Conservation (phyloP, 92 coral and sea anemone genomes). For the Ricordea florida region DNA sequence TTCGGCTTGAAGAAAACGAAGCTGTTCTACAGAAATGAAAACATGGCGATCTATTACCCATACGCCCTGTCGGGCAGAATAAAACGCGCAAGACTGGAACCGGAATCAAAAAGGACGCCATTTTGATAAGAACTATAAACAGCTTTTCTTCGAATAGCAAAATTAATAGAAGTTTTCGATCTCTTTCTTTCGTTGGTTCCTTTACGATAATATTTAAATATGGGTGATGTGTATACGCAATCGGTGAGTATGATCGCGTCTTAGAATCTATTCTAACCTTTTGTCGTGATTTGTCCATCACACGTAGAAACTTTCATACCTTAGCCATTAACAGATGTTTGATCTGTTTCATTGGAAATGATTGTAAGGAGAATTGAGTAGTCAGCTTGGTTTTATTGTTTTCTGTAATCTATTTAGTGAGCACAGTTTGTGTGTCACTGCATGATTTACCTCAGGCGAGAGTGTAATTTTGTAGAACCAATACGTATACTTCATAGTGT, state of each 20-base stretch:
- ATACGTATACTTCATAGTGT: too few relatives aligned
- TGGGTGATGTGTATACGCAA: constrained; percentile 89
- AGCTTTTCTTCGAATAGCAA: background rate
- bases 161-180: background rate
- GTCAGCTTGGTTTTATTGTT: background rate
- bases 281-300: background rate
- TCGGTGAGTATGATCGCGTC: constrained; percentile 79
- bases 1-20: background rate
- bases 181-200: background rate
- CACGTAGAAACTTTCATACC: background rate
- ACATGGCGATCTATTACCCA: constrained; percentile 28
- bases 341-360: background rate
- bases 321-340: constrained; percentile 5
- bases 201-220: constrained; percentile 10
- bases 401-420: background rate
- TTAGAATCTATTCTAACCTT: background rate
- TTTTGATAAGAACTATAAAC: constrained; percentile 16
- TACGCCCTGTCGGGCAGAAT: background rate
- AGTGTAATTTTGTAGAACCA: background rate
- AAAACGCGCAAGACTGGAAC: constrained; percentile 1
- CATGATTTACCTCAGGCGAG: background rate
- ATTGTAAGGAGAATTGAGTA: background rate
- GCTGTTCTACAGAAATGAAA: background rate
- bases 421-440: background rate
- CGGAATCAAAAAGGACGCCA: constrained; percentile 41